These are phyloP conservation scores for Phrynosoma blainvillii DNA, from an alignment of 2,113 vertebrate species.

Conservation along the genomic window DNA sequence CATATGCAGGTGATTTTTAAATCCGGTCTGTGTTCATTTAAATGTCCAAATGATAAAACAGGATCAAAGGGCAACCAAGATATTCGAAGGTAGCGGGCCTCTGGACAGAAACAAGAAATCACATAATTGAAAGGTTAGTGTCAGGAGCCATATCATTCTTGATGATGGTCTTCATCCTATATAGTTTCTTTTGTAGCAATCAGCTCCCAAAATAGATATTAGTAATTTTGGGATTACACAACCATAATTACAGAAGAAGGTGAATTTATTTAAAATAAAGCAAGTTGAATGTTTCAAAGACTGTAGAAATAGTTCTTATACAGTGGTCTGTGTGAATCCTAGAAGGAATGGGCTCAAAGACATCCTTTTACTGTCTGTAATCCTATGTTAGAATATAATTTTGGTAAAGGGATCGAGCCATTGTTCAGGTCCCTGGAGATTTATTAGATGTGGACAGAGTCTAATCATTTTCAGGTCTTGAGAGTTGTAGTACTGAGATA, in stretches of 20 bases:
- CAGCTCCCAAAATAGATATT: neutral
- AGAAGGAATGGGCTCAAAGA: neutral
- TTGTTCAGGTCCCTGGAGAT: conserved; percentile 24
- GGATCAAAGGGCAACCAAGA: neutral
- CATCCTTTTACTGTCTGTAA: neutral
- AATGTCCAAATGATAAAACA: neutral
- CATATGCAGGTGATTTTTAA: neutral
- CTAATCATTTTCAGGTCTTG: conserved; percentile 29
- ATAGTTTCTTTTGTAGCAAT: neutral
- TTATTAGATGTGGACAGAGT: conserved; percentile 7
- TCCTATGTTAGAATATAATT: neutral
- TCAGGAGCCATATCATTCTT: neutral
- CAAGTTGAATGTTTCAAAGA: neutral
- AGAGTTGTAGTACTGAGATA: conserved; percentile 32
- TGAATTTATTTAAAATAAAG: neutral
- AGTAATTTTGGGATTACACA: neutral
- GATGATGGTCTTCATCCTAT: neutral
- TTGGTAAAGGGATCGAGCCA: neutral
- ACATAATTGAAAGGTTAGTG: neutral
- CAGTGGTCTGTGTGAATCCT: neutral
- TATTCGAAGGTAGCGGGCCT: too few species aligned
- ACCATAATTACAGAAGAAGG: neutral
- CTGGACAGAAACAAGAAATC: neutral
- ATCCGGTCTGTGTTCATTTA: neutral
- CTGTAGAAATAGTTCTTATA: neutral